These are phyloP conservation scores for Agrotis exclamationis DNA, from an alignment of 2,888 invertebrate species.

Conservation along the genomic window DNA sequence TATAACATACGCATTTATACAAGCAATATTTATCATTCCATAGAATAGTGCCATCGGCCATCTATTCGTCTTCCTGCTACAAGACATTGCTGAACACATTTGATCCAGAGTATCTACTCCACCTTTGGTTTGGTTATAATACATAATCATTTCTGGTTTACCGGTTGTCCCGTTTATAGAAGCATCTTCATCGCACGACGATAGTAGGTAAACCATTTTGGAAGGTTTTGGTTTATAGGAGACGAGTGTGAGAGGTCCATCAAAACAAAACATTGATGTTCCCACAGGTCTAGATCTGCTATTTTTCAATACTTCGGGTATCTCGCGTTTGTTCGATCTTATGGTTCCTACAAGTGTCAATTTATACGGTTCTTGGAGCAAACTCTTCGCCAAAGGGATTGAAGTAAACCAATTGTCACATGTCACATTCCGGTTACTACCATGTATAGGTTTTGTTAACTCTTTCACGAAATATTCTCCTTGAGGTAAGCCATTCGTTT, in stretches of 20 bases:
- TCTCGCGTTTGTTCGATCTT: too few species aligned
- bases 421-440: background rate
- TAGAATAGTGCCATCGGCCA: conserved; percentile 7
- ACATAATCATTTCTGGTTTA: background rate
- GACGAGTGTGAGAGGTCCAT: too few species aligned
- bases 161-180: background rate
- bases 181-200: too few species aligned
- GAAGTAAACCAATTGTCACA: too few species aligned
- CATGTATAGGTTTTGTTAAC: background rate
- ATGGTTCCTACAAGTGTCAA: too few species aligned
- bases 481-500: conserved; percentile 9
- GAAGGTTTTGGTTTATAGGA: too few species aligned
- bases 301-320: too few species aligned
- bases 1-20: background rate
- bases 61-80: background rate
- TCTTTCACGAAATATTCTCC: background rate
- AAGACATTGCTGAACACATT: conserved; percentile 2
- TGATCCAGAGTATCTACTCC: background rate
- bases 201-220: too few species aligned
- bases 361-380: too few species aligned
- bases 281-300: too few species aligned
- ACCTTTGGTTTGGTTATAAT: background rate
- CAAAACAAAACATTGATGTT: too few species aligned
- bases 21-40: background rate
- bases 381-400: too few species aligned